phyloP scores from a whole-genome alignment of 1,140 invertebrate genomes.

The Orius insidiosus region DNA sequence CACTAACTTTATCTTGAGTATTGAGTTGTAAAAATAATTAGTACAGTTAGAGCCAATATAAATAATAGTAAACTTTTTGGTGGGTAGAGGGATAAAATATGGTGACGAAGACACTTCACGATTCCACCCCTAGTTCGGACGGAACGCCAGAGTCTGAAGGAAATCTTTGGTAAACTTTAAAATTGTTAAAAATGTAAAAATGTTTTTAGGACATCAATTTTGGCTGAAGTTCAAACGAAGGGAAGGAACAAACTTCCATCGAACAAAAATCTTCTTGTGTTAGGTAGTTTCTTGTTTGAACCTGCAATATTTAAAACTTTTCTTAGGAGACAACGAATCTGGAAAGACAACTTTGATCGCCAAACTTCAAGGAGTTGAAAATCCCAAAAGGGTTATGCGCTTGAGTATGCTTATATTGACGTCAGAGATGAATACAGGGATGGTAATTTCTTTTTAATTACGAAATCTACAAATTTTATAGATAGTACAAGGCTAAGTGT shows the following conservation, averaged over 20 bases:
- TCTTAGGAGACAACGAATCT: constrained; percentile 76
- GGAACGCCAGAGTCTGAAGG: too few species aligned
- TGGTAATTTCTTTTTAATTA: constrained; percentile 37
- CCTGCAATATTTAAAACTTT: too few species aligned
- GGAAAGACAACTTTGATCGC: constrained; percentile 96
- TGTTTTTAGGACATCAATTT: constrained; percentile 63
- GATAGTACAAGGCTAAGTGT: constrained; percentile 88
- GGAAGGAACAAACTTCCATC: constrained; percentile 84
- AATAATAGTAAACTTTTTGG: too few species aligned
- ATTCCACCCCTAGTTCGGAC: too few species aligned
- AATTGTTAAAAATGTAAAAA: too few species aligned
- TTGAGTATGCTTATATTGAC: constrained; percentile 97
- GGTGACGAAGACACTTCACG: too few species aligned
- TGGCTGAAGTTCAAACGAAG: constrained; percentile 86
- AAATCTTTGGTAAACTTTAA: too few species aligned
- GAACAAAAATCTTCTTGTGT: constrained; percentile 77
- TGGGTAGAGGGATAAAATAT: too few species aligned
- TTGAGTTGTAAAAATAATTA: too few species aligned
- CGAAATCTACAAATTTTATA: constrained; percentile 25
- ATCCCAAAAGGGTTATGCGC: constrained; percentile 93
- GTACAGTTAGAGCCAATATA: too few species aligned
- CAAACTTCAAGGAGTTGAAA: constrained; percentile 81
- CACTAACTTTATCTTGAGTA: too few species aligned
- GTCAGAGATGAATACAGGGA: constrained; percentile 97
- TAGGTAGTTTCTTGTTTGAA: constrained; percentile 41